These are phyloP conservation scores for Tetramorium alpestre DNA, from an alignment of 1,140 invertebrate genomes.

Conservation along the genomic window DNA sequence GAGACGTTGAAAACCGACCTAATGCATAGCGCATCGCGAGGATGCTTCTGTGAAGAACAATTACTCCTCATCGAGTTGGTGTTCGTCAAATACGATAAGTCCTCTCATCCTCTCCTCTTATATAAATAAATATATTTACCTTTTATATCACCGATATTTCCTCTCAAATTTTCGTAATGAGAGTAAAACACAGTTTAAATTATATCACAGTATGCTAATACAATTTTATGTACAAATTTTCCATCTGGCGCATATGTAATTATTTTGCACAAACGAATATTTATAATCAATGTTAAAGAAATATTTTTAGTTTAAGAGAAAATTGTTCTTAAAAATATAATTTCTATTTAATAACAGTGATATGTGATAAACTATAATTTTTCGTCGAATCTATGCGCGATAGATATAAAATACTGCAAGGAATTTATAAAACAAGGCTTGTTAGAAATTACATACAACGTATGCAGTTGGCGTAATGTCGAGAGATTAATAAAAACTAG, in stretches of 20 bases:
- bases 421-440: neutral
- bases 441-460: conserved; percentile 27
- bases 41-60: conserved; percentile 32
- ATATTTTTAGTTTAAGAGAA: neutral
- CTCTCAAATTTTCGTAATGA: neutral
- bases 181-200: neutral
- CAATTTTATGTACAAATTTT: conserved; percentile 2
- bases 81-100: neutral
- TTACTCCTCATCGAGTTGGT: conserved; percentile 50
- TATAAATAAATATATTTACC: conserved; percentile 1
- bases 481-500: conserved; percentile 48
- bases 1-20: conserved; percentile 77
- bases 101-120: neutral
- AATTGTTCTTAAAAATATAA: neutral
- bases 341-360: neutral
- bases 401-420: neutral
- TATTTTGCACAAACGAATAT: neutral
- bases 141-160: conserved; percentile 3
- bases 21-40: conserved; percentile 66
- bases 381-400: neutral
- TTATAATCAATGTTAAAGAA: neutral
- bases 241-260: neutral
- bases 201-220: neutral
- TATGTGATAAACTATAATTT: neutral
- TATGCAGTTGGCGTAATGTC: conserved; percentile 16